Conservation (phyloP, 2,888 invertebrate species). For the Octonoba sinensis region DNA sequence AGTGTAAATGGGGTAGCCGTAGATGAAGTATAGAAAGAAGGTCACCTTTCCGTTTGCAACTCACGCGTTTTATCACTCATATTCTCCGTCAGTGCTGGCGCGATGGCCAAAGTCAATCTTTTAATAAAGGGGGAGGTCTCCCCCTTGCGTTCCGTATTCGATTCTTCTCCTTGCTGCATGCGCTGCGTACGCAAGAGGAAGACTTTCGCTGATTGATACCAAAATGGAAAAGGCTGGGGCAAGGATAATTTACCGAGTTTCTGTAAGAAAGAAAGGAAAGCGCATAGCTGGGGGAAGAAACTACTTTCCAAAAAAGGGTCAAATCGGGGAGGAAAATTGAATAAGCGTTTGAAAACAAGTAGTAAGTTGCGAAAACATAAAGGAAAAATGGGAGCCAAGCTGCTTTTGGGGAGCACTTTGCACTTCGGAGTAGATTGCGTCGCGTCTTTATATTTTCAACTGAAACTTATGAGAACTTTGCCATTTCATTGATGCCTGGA, state of each 20-base stretch:
- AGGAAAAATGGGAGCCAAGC: conserved; percentile 23
- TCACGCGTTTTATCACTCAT: conserved; percentile 64
- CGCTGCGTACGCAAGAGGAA: conserved; percentile 25
- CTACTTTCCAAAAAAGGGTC: conserved; percentile 17
- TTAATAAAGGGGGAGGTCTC: conserved; percentile 53
- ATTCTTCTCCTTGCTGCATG: conserved; percentile 5
- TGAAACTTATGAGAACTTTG: too few relatives aligned
- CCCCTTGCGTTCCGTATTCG: conserved; percentile 41
- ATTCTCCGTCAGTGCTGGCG: conserved; percentile 43
- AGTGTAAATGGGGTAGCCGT: conserved; percentile 51
- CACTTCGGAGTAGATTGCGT: conserved; percentile 21
- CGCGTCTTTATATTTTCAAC: neutral
- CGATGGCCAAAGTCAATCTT: conserved; percentile 59
- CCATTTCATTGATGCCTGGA: too few relatives aligned
- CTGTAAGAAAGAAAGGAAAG: conserved; percentile 9
- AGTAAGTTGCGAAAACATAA: conserved; percentile 40
- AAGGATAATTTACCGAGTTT: conserved; percentile 44
- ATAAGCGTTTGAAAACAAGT: conserved; percentile 46
- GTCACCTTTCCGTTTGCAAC: conserved; percentile 50
- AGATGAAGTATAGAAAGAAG: conserved; percentile 49
- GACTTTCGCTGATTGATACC: conserved; percentile 60
- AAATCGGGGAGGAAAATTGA: conserved; percentile 44
- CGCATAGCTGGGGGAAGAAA: neutral
- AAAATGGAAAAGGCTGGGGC: conserved; percentile 34
- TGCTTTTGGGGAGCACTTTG: conserved; percentile 30